Percentiles rank a stretch among this genome's conserved stretches.
phyloP scores from a whole-genome alignment of 2,797 vertebrate genomes.

The Cyclura pinguis region DNA sequence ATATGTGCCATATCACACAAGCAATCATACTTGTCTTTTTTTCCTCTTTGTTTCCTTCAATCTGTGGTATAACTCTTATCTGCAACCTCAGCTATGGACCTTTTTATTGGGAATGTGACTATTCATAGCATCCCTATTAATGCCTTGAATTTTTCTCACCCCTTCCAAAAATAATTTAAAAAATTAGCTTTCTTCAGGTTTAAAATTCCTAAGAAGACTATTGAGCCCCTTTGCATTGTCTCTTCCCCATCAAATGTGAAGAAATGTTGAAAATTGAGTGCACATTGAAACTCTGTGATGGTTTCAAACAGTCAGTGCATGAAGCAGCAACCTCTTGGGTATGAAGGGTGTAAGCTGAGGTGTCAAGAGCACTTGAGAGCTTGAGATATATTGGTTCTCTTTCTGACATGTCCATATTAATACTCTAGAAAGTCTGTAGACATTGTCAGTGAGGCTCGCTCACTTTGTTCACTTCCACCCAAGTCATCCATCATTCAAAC shows the following conservation, averaged over 20 bases:
- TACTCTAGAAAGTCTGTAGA: neutral
- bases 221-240: neutral
- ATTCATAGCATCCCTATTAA: neutral
- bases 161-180: too few species aligned
- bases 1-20: neutral
- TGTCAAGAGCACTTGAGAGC: neutral
- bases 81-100: neutral
- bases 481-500: neutral
- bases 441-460: neutral
- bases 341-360: neutral
- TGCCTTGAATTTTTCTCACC: neutral
- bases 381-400: conserved; percentile 16
- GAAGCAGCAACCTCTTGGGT: neutral
- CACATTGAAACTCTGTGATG: neutral
- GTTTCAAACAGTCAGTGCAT: neutral
- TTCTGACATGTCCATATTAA: conserved; percentile 6
- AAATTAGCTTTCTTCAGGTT: neutral
- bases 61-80: neutral
- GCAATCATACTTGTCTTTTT: too few species aligned
- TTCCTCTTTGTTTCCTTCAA: neutral
- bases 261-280: neutral
- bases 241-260: neutral
- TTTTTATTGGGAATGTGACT: neutral
- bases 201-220: neutral
- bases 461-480: neutral